phyloP scores from a whole-genome alignment of 2,797 vertebrate genomes.

The Liparis tanakae region DNA sequence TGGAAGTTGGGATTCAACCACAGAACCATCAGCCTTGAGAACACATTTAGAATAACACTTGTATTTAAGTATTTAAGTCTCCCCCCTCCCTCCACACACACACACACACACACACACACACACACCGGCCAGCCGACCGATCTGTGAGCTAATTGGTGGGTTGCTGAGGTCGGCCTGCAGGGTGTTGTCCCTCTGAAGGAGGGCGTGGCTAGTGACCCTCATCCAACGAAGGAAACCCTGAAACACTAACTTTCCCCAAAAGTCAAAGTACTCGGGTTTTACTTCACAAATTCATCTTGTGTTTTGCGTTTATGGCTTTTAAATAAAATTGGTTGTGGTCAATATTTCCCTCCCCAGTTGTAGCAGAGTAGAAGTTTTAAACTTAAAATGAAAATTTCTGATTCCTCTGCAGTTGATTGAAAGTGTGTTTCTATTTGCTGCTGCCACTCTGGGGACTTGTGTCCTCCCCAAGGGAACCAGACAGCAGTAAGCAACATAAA shows the following conservation, averaged over 20 bases:
- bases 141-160: conserved; percentile 20
- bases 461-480: too few relatives aligned
- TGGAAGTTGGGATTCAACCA: neutral
- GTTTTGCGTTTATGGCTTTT: neutral
- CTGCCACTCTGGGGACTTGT: too few relatives aligned
- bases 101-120: neutral
- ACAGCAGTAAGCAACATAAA: too few relatives aligned
- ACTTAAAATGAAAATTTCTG: too few relatives aligned
- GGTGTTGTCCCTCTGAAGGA: conserved; percentile 51
- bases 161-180: conserved; percentile 40
- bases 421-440: too few relatives aligned
- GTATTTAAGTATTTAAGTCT: conserved; percentile 19
- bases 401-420: too few relatives aligned
- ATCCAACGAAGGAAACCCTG: conserved; percentile 24
- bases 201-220: conserved; percentile 52
- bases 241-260: too few relatives aligned
- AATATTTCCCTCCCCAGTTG: too few relatives aligned
- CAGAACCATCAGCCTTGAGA: neutral
- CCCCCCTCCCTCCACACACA: neutral
- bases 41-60: conserved; percentile 11
- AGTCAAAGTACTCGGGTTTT: too few relatives aligned
- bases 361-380: too few relatives aligned
- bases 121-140: conserved; percentile 10
- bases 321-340: neutral
- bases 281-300: neutral